A percentile compares a stretch with the other conserved stretches of the same genome.
Evolutionary conservation across 1,140 invertebrate species (phyloP).

Genomic region (Tetragnatha versicolor): DNA sequence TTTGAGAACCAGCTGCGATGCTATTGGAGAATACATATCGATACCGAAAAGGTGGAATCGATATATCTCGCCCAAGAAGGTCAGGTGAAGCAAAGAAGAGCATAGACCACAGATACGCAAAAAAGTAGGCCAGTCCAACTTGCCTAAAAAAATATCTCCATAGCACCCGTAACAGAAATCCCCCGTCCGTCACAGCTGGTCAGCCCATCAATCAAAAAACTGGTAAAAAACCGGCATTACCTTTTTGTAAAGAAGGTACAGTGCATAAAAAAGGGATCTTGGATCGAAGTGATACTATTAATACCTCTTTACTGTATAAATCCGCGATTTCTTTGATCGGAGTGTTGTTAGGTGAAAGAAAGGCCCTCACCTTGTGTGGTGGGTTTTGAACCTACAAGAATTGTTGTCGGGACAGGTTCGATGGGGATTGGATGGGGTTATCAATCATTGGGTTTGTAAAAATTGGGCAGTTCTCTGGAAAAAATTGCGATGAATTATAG

Average conservation of each 20-base stretch:
- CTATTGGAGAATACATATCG: not conserved
- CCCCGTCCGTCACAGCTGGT: constrained; percentile 23
- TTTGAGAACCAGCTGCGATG: no score
- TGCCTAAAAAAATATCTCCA: no score
- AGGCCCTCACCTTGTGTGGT: not conserved
- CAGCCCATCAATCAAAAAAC: constrained; percentile 36
- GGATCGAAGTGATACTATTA: constrained; percentile 42
- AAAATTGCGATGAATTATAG: no score
- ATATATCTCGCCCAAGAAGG: no score
- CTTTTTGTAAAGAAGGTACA: constrained; percentile 15
- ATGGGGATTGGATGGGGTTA: not conserved
- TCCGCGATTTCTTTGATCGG: constrained; percentile 22
- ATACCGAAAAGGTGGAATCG: not conserved
- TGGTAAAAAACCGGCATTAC: constrained; percentile 3
- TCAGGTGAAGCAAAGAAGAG: no score
- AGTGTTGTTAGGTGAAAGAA: no score
- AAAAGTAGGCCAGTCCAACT: no score
- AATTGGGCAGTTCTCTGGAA: no score
- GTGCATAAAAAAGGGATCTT: constrained; percentile 9
- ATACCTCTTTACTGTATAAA: constrained; percentile 50
- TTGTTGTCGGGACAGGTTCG: not conserved
- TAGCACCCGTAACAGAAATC: constrained; percentile 26
- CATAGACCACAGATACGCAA: no score
- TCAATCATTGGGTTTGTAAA: no score
- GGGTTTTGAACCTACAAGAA: not conserved